Evolutionary conservation across 1,140 invertebrate genomes (phyloP), one percentile per base, ranked within the genome.

Genomic region (Telenomus remus): DNA sequence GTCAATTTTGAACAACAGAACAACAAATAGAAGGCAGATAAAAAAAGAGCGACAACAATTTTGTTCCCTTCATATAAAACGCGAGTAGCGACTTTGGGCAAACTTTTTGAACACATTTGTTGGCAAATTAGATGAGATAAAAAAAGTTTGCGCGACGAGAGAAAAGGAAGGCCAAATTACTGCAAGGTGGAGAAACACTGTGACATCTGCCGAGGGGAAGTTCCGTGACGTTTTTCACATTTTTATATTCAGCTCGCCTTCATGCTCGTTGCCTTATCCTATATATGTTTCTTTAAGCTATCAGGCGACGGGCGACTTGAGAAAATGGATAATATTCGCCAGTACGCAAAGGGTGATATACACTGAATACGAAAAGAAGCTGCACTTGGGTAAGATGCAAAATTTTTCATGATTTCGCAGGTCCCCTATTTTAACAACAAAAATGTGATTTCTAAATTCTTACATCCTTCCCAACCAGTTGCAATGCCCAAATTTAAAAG

Each of bases 271-370:
- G 75, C 69, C 64, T 72, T 78, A 78, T 78, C 75, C 75, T 71
- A 78, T 78, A 78, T 78, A 78, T 59, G 75, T 73, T 72, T 78
- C 63, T 73, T n/a, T 78, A 78, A 78, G 75, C 75, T 78, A 78
- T 78, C 73, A 76, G 65, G 64, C 73, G 60, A 70, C 77, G 61
- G 73, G 65, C 73, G 77, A 76, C 77, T 73, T 66, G 69, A 64
- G 77, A 76, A 79, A 79, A 79, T 79, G 77, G 77, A 79, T 81
- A 79, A 81, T 80, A 80, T 80, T 78, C 77, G 77, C 70, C 59
- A 77, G 76, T 77, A 79, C 75, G 78, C 75, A 79, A 76, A 76
- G 73, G 71, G 43, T 75, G 78, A 74, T 64, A 65, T 73, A 72
- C 64, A 56, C 47, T 70, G 79, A 81, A 81, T 80, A 80, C 76